Base-by-base conservation (phyloP, 1,140 invertebrate species). In the Diachasma alloeum region DNA sequence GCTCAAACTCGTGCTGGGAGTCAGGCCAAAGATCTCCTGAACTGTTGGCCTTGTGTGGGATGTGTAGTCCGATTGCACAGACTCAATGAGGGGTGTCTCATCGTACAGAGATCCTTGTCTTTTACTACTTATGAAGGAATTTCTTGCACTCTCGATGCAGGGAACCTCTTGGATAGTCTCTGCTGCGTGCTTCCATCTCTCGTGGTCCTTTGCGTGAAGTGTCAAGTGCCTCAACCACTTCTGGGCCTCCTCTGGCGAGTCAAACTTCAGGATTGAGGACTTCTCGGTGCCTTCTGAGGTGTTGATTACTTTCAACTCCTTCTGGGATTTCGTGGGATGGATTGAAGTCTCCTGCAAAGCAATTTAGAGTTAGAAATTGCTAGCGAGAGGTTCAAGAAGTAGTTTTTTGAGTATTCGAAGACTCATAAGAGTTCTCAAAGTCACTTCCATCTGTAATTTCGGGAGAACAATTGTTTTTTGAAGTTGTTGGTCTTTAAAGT, bases 151-250 rank as follows among this genome's bases (percentile, higher is more conserved):
- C 69, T 91, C 90, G 8, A 91, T 88, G 19, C 87, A 89, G 4
- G 91, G 90, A 10, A 94, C 90, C 77, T 92, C 90, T 91, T 94
- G 93, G 53, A 91, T 80, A 59, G 89, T 88, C 83, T 92, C 92
- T 59, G 91, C 92, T 0, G 92, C 92, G 74, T 91, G 91, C 80
- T 92, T 92, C 93, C 93, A 94, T 46, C 91, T 89, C 10, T 83
- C 81, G 79, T 92, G 90, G 80, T 93, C 92, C 48, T 90, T 87
- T 0, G 88, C 83, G 68, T 91, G 90, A 48, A 86, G 84, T 15
- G 84, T 80, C 15, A 93, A 81, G 48, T 88, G 76, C 75, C 85
- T 86, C 11, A 91, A 74, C 91, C 91, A 92, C 72, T 88, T 87
- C 53, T 90, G 84, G 66, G 86, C 84, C 59, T 91, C 90, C 39